Base-by-base conservation (phyloP, 2,113 vertebrate genomes). In the Oreochromis niloticus region DNA sequence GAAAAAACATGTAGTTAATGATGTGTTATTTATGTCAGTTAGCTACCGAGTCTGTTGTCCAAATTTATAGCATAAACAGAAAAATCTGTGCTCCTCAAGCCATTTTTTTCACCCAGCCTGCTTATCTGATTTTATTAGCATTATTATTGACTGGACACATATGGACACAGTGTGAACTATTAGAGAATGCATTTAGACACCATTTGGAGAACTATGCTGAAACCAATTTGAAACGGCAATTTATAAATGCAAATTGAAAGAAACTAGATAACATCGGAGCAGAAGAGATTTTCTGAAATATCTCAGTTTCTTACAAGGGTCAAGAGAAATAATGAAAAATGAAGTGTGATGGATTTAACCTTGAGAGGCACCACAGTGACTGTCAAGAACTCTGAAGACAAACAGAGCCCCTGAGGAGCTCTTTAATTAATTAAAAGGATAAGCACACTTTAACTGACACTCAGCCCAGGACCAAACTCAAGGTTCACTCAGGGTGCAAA, bases 81-180 rank as follows among this genome's bases (percentile, higher is more conserved):
- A 43, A 71, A 24, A 71, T 22, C 7, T 7, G 13, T 48, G 43
- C 22, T 75, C 48, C 27, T 78, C 43, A 50, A 12, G 34, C 6
- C 19, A 22, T n/a, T 41, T n/a, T 41, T 41, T 39, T 7, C 36
- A 68, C 19, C 34, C 6, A 68, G 3, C 11, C 19, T 41, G 63
- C n/a, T 41, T 68, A 22, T 22, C 63, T 41, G 11, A 41, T 68
- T 41, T 68, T 68, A 19, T 36, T n/a, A 90, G 50, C 78, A 85
- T 80, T 80, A 48, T 82, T 84, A 92, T 89, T 93, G 93, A 94
- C 91, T 88, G 61, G 83, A 79, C 83, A 90, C 78, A 91, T 90
- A 88, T 90, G 90, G 90, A 84, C 73, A 80, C 3, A 3, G 9
- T 85, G 43, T 81, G 56, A 91, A 83, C 73, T 57, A 88, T 80